phyloP scores from a whole-genome alignment of 2,797 vertebrate species.

The Phoxinus dragarum region DNA sequence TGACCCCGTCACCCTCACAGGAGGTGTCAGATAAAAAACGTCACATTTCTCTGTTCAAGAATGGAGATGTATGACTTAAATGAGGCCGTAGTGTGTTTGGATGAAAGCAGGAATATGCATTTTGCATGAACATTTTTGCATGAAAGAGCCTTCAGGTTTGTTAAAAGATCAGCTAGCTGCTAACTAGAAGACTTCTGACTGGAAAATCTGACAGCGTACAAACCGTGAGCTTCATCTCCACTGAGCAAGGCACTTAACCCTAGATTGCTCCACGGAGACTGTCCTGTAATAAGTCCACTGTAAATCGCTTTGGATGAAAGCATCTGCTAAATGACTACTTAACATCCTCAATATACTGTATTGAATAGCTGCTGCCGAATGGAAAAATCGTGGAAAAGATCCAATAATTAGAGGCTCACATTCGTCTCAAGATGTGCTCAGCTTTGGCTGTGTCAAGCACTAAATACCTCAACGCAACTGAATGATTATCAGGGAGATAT shows the following conservation, averaged over 20 bases:
- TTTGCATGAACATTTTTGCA: neutral
- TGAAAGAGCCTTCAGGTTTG: neutral
- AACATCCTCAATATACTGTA: conserved; percentile 26
- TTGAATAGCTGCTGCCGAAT: conserved; percentile 9
- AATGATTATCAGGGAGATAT: conserved; percentile 15
- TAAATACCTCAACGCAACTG: conserved; percentile 5
- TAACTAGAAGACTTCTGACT: neutral
- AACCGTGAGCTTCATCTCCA: neutral
- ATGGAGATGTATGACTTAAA: neutral
- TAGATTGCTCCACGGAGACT: conserved; percentile 24
- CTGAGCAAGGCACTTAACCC: conserved; percentile 5
- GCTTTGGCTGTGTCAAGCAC: neutral
- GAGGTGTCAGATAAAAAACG: conserved; percentile 23
- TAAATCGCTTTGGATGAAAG: conserved; percentile 28
- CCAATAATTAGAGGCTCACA: neutral
- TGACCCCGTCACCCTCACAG: neutral
- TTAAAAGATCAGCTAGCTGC: neutral
- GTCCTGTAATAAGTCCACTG: conserved; percentile 26
- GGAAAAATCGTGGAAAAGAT: neutral
- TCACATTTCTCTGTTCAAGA: neutral
- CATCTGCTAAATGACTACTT: conserved; percentile 24
- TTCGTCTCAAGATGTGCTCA: neutral
- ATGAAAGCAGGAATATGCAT: conserved; percentile 30
- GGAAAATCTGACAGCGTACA: neutral
- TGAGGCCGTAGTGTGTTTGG: conserved; percentile 3